Evolutionary conservation across 2,797 vertebrate species (phyloP), one percentile per base, ranked within the genome.

Genomic region (Molossus molossus): DNA sequence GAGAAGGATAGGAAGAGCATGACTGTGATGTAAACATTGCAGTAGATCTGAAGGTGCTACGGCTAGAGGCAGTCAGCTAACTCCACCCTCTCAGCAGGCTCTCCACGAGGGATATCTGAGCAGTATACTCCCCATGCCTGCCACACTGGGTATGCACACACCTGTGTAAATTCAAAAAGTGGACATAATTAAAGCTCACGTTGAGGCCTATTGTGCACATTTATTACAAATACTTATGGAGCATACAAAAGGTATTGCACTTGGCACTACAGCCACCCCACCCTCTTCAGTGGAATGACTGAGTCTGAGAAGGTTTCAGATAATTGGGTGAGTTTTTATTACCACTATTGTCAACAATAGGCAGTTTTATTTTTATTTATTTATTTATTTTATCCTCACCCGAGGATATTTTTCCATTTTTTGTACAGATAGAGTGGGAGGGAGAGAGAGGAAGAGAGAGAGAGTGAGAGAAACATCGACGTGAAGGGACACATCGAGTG

Each of bases 121-220:
- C 27, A 65, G 57, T 2, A 5, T 17, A 18, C 25, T 45, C 25
- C 58, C 37, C 4, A 40, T 2, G 40, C 48, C 58, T 62, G 84
- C 58, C 53, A 60, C 17, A 23, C 4, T 27, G 58, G 27, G 25
- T 23, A 29, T 48, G 83, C 18, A 40, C 50, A 77, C 53, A 75
- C 67, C 53, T 72, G 67, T 58, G 85, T 94, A 72, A 87, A 76
- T 85, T 95, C 72, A n/a, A n/a, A 91, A 92, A 73, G 57, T 15
- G 3, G 58, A 45, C 53, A n/a, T 27, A 84, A 62, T 55, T 87
- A 65, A 57, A 86, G 53, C 62, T 82, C 48, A 90, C 87, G 75
- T 13, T 29, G 58, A 79, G 40, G 82, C 62, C 48, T 45, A 37
- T 50, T 76, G 40, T 60, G 37, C 23, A 40, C 25, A 82, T 90